A percentile compares a stretch with the other conserved stretches of the same genome.
Conservation (phyloP, 1,140 invertebrate species). For the Adelges cooleyi region DNA sequence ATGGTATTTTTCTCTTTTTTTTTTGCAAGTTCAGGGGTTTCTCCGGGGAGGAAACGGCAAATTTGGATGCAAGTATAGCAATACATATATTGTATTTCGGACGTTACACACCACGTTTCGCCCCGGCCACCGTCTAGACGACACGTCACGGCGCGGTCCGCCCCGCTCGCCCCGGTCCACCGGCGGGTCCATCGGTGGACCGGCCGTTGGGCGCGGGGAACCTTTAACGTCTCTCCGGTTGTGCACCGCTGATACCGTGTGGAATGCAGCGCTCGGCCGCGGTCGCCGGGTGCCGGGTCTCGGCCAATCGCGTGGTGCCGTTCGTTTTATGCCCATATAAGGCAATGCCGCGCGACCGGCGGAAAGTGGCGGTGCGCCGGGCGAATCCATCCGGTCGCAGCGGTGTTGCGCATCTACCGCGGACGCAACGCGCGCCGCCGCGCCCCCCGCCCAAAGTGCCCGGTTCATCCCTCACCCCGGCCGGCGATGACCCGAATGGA, state of each 20-base stretch:
- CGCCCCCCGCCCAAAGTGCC: neutral
- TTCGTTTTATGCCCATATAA: conserved; percentile 67
- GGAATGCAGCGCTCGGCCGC: conserved; percentile 17
- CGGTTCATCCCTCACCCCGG: neutral
- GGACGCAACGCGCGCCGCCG: neutral
- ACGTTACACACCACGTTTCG: too few species aligned
- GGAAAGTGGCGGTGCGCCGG: conserved; percentile 36
- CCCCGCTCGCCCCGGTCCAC: neutral
- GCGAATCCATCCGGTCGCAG: neutral
- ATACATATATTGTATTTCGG: too few species aligned
- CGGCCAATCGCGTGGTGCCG: conserved; percentile 49
- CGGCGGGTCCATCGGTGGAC: neutral
- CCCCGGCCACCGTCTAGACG: conserved; percentile 10
- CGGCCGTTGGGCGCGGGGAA: too few species aligned
- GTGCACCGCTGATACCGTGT: neutral
- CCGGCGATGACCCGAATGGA: neutral
- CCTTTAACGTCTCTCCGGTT: too few species aligned
- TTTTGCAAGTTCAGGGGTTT: too few species aligned
- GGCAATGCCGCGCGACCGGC: conserved; percentile 49
- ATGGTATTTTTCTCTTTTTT: too few species aligned
- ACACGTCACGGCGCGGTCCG: neutral
- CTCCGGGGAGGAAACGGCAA: too few species aligned
- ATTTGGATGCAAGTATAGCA: too few species aligned
- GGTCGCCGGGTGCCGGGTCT: conserved; percentile 30
- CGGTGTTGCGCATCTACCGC: neutral